phyloP scores from a whole-genome alignment of 2,888 invertebrate species.

The Cistogaster globosa region DNA sequence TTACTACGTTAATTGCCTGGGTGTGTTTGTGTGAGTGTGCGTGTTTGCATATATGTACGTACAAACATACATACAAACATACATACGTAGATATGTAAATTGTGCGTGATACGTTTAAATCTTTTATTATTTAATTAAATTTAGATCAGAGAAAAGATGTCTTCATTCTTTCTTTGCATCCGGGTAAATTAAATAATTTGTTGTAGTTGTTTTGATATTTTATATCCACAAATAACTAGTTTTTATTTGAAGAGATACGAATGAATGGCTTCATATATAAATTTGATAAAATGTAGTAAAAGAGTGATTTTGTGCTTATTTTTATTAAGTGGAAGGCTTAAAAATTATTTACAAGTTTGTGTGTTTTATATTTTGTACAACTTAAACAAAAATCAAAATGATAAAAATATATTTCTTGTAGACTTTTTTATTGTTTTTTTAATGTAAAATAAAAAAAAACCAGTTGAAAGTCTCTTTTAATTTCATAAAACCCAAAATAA shows the following conservation, averaged over 20 bases:
- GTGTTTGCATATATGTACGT: neutral
- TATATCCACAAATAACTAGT: conserved; percentile 28
- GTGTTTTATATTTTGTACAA: too few species aligned
- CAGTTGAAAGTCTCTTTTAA: neutral
- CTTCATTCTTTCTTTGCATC: conserved; percentile 62
- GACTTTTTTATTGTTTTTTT: neutral
- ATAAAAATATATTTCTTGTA: too few species aligned
- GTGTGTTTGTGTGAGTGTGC: neutral
- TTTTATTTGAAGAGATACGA: conserved; percentile 1
- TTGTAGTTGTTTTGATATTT: conserved; percentile 15
- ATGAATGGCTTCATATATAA: too few species aligned
- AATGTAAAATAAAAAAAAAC: conserved; percentile 1
- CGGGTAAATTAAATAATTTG: conserved; percentile 69
- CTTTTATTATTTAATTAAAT: conserved; percentile 72
- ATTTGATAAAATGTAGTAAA: conserved; percentile 17
- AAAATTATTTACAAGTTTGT: neutral
- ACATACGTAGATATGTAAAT: neutral
- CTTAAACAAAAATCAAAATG: too few species aligned
- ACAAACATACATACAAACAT: too few species aligned
- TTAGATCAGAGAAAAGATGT: conserved; percentile 61
- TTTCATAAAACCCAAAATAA: conserved; percentile 1
- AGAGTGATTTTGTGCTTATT: neutral
- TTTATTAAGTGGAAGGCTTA: neutral
- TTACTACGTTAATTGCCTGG: neutral
- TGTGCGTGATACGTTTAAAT: conserved; percentile 31